Evolutionary conservation across 2,888 invertebrate species (phyloP), one percentile per base, ranked within the genome.

Genomic region (Acronicta alni): DNA sequence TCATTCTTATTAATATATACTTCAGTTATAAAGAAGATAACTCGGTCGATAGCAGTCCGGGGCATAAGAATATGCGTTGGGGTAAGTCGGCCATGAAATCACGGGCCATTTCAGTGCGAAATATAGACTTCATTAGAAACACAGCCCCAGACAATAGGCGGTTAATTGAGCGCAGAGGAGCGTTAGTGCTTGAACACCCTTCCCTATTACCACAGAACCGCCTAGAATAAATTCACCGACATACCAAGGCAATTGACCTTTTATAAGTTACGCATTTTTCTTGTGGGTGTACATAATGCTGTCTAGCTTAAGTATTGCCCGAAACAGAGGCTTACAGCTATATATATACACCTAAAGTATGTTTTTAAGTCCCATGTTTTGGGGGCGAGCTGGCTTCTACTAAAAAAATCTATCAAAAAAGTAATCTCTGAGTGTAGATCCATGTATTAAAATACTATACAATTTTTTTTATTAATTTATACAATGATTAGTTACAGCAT

Each of bases 141-240:
- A 45, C 51, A 53, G 60, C 30, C 37, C 43, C 58, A 62, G 68
- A 70, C 66, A 73, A 77, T 67, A 63, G 48, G 30, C 16, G 57
- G 47, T 65, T 68, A 73, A 79, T 75, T 67, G 65, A 67, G 73
- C 64, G 64, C 53, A 67, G 54, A 39, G 38, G 52, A 45, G 44
- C 45, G 23, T 56, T 48, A 45, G 42, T 42, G 23, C 55, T 60
- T 26, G 51, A 55, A 37, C 58, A 18, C 16, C 52, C 43, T 51
- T 38, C 26, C 14, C 47, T 54, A 54, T 49, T 49, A 56, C 26
- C 54, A 35, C 20, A 39, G 55, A 52, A 59, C 30, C 9, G 52
- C 48, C 51, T 38, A n/a, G 15, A 43, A 53, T 59, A 43, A 56
- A 45, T 58, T 55, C 52, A 55, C 38, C 30, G 42, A 41, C 26